Conservation (phyloP, 2,888 invertebrate species). For the Drosophila emarginata region DNA sequence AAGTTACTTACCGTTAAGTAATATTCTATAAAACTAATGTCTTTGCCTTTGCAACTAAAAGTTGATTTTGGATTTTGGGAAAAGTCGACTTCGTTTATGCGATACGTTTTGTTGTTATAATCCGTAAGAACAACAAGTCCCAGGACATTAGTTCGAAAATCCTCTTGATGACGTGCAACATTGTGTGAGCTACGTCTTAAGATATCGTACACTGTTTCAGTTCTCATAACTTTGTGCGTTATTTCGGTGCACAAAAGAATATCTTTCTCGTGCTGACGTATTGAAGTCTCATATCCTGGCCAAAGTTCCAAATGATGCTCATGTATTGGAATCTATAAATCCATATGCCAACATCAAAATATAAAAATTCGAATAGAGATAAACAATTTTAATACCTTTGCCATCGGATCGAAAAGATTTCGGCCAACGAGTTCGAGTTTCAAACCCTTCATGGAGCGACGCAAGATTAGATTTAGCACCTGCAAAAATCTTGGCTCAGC, state of each 20-base stretch:
- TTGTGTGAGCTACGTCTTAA: conserved; percentile 84
- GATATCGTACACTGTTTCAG: conserved; percentile 88
- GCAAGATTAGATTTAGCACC: conserved; percentile 90
- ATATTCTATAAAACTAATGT: conserved; percentile 86
- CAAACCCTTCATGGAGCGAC: conserved; percentile 84
- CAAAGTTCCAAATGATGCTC: conserved; percentile 89
- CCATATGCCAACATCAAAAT: background rate
- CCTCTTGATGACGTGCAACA: conserved; percentile 84
- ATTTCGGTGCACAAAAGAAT: conserved; percentile 92
- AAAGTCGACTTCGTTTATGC: conserved; percentile 90
- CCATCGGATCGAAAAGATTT: conserved; percentile 88
- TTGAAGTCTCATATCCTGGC: conserved; percentile 93
- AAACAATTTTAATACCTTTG: conserved; percentile 84
- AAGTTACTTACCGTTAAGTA: conserved; percentile 84
- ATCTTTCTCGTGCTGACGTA: conserved; percentile 90
- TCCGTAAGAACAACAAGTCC: conserved; percentile 86
- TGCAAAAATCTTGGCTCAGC: conserved; percentile 89
- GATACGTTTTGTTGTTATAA: conserved; percentile 87
- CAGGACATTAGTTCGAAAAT: conserved; percentile 84
- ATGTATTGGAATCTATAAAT: conserved; percentile 84
- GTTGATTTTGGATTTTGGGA: conserved; percentile 85
- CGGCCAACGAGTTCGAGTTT: conserved; percentile 88
- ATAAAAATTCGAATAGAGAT: rapidly evolving
- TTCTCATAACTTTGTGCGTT: conserved; percentile 91
- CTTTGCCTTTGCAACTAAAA: conserved; percentile 86